Conservation (phyloP, 2,888 invertebrate genomes). For the Calameuta filiformis region DNA sequence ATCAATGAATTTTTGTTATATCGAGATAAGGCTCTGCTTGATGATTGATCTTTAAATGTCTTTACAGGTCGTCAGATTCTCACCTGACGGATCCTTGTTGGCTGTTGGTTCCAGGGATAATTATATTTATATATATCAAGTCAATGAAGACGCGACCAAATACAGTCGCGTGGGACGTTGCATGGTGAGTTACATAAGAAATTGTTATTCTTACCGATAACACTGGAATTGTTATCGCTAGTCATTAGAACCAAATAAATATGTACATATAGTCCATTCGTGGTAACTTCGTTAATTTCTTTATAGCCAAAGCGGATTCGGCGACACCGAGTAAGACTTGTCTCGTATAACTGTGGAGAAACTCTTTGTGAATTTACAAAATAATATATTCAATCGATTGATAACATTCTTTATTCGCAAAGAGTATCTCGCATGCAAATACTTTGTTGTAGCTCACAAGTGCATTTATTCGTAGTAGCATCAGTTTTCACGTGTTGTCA, state of each 20-base stretch:
- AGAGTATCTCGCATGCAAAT: background rate
- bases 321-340: slow-evolving; percentile 58
- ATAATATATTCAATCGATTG: background rate
- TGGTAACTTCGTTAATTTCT: slow-evolving; percentile 1
- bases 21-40: background rate
- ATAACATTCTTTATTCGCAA: background rate
- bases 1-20: background rate
- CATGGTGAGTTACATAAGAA: slow-evolving; percentile 72
- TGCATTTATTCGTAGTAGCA: background rate
- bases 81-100: slow-evolving; percentile 82
- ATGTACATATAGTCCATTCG: background rate
- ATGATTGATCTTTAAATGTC: slow-evolving; percentile 43
- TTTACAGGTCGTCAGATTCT: slow-evolving; percentile 80
- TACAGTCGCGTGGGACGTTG: slow-evolving; percentile 87
- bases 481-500: background rate
- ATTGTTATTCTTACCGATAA: background rate
- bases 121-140: slow-evolving; percentile 89
- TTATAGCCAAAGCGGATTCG: slow-evolving; percentile 62
- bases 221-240: background rate
- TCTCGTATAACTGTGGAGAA: background rate
- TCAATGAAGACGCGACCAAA: slow-evolving; percentile 78
- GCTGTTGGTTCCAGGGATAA: slow-evolving; percentile 92
- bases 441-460: background rate
- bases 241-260: background rate
- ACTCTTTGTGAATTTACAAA: background rate